Evolutionary conservation across 1,140 invertebrate genomes (phyloP).

Genomic region (Drosophila neocordata): DNA sequence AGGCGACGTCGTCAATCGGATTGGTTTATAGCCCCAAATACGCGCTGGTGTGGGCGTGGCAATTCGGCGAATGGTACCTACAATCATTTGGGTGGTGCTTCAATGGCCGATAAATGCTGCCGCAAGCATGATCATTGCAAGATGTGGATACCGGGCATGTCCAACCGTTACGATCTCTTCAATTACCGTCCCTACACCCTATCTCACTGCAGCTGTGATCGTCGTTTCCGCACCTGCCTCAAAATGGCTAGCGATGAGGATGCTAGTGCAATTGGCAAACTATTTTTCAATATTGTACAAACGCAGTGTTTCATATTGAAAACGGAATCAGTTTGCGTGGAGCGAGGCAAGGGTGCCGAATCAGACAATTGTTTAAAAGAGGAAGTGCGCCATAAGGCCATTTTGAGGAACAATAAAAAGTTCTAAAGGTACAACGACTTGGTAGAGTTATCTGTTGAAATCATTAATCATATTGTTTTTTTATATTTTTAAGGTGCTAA

Average conservation of each 20-base stretch:
- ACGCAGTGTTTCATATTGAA: conserved; percentile 96
- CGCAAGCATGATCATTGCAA: conserved; percentile 90
- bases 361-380: conserved; percentile 87
- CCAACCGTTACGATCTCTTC: conserved; percentile 88
- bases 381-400: conserved; percentile 88
- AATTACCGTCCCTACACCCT: conserved; percentile 92
- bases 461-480: not conserved
- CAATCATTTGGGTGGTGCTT: conserved; percentile 89
- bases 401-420: conserved; percentile 88
- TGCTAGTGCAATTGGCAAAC: conserved; percentile 94
- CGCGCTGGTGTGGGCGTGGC: conserved; percentile 93
- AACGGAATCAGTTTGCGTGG: conserved; percentile 88
- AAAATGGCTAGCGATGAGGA: conserved; percentile 92
- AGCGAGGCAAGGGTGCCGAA: conserved; percentile 91
- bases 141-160: conserved; percentile 88
- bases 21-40: conserved; percentile 88
- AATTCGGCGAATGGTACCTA: conserved; percentile 86
- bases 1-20: conserved; percentile 83
- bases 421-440: conserved; percentile 83
- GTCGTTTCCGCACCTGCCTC: conserved; percentile 94
- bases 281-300: conserved; percentile 97
- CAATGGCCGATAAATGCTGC: conserved; percentile 90
- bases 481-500: not conserved
- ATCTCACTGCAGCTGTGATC: conserved; percentile 93
- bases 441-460: not conserved